Base-by-base conservation (phyloP, 2,797 vertebrate species). In the Vespertilio murinus region DNA sequence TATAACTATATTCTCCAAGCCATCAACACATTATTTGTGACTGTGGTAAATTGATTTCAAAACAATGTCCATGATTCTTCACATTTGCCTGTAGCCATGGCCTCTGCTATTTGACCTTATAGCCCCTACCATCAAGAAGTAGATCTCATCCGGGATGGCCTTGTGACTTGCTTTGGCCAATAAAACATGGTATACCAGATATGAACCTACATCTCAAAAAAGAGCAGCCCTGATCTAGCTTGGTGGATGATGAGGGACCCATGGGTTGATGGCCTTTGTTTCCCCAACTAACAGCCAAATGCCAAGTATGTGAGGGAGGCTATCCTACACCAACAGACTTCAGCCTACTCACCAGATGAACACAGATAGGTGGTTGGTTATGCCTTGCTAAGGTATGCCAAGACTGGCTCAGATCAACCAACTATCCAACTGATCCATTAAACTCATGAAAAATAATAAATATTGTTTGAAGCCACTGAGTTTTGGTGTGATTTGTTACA, bases 401-500 rank as follows among this genome's bases (percentile, higher is more conserved):
- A 93, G 30, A 23, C 11, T 20, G 38, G 11, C 49, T 6, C 56
- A 49, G n/a, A 85, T 65, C 12, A 81, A 73, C 38, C 25, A 91
- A 88, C 18, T 80, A 13, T 73, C 28, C 12, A 33, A 30, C 30
- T 77, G 45, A 92, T 33, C 8, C 23, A 52, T 10, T 6, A 73
- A 54, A 86, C 28, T 70, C 40, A 85, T 28, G 42, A 64, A 73
- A 80, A 94, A 42, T 9, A 92, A 82, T 69, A 80, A 73, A 71
- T 69, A 49, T 49, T 81, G 23, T 59, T 73, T 71, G n/a, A 42
- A 94, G 42, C 30, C 42, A 64, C 8, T 35, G 38, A 81, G 2
- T 77, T 90, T 93, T 74, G 67, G 40, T 84, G 5, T 77, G 59
- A 77, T 89, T 78, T 78, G n/a, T 87, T 96, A 87, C 5, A 28